phyloP scores from a whole-genome alignment of 2,888 invertebrate genomes.

The Lacanobia wlatinum region DNA sequence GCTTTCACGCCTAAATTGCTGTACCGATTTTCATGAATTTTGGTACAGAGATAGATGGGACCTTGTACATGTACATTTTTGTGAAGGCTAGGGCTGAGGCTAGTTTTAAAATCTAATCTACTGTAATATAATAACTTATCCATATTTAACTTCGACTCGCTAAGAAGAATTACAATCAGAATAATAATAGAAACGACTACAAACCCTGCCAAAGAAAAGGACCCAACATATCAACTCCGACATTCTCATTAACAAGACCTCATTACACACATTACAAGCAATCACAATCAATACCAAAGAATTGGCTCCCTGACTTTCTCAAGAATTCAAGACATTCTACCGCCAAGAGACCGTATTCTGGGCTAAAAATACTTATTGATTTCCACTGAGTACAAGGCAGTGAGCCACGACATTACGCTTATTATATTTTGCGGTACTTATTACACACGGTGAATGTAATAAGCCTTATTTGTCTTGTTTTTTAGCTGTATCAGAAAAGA shows the following conservation, averaged over 20 bases:
- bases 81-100: too few species aligned
- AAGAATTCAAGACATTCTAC: conserved; percentile 23
- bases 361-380: conserved; percentile 59
- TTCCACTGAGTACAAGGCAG: conserved; percentile 30
- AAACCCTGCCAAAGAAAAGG: background rate
- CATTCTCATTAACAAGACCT: conserved; percentile 10
- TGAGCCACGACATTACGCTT: conserved; percentile 13
- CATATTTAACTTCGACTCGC: background rate
- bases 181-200: background rate
- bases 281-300: conserved; percentile 15
- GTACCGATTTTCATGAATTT: too few species aligned
- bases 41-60: too few species aligned
- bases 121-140: too few species aligned
- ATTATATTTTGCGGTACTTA: conserved; percentile 30
- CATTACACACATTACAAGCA: conserved; percentile 21
- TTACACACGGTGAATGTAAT: conserved; percentile 3
- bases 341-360: conserved; percentile 25
- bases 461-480: background rate
- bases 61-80: too few species aligned
- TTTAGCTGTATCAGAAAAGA: background rate
- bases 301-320: conserved; percentile 29
- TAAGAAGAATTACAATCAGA: background rate
- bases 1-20: too few species aligned
- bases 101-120: too few species aligned
- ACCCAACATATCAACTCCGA: background rate